Percentiles rank a stretch among this genome's conserved stretches.
These are phyloP conservation scores for Struthidea cinerea DNA, from an alignment of 2,113 vertebrate species.

Conservation along the genomic window DNA sequence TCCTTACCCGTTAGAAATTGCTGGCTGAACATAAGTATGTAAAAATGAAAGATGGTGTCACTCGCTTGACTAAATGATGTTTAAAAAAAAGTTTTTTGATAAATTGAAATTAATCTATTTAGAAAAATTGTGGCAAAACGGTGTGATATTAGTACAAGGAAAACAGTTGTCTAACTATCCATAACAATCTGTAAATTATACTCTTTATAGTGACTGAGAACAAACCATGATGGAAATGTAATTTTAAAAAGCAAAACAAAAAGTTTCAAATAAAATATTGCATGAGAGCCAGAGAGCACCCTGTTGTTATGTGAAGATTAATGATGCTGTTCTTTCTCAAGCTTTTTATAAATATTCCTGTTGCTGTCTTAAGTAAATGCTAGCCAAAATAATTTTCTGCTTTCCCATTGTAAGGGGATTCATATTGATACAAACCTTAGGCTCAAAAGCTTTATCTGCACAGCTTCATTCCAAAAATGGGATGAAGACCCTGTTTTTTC, in stretches of 20 bases:
- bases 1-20: neutral
- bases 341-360: neutral
- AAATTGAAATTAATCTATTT: neutral
- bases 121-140: neutral
- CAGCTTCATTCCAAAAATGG: neutral
- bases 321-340: neutral
- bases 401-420: neutral
- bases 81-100: neutral
- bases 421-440: neutral
- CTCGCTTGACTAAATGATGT: neutral
- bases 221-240: neutral
- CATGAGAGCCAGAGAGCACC: neutral
- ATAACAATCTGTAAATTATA: neutral
- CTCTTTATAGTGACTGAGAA: neutral
- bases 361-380: neutral
- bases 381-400: neutral
- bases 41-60: neutral
- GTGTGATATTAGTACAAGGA: neutral
- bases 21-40: neutral
- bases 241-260: neutral
- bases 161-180: neutral
- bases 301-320: neutral
- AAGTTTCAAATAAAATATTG: neutral
- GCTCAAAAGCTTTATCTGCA: neutral
- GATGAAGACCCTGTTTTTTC: neutral